Evolutionary conservation across 23 tunicate species (phyloP), one percentile per base, ranked within the genome.

Genomic region (Botrylloides violaceus): DNA sequence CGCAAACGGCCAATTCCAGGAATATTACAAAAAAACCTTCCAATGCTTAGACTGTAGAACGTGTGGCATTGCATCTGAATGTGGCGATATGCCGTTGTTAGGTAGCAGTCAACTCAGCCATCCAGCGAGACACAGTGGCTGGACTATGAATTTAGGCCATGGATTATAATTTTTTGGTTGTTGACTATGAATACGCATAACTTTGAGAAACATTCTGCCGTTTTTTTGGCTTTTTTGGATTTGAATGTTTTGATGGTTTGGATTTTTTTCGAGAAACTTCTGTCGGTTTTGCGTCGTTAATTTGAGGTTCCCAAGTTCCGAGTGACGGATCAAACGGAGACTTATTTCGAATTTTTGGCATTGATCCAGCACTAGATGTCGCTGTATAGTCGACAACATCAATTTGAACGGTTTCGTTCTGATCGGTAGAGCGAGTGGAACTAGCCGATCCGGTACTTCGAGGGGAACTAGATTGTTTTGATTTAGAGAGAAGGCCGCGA

Each of bases 191-290:
- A 36, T 32, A 68, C 35, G 74, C 18, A 68, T 68, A 68, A 68
- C 36, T 68, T 43, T 68, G 74, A 15, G 83, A 43, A 35, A 75
- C 20, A 23, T 65, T 56, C 23, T 76, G 95, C 7, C 95, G 95
- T 38, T 80, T 87, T 80, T 87, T 87, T 49, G 58, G 72, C 39
- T 87, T 87, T 71, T 87, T 87, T 12, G 81, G 18, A 31, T 64
- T 61, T 21, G 76, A n/a, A 63, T 87, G 95, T 71, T 87, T 87
- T 43, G 81, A 39, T 9, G 77, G 32, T 77, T 83, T 83, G 66
- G 77, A 74, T 30, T 78, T 48, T 61, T 80, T 80, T 49, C 76
- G 80, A 2, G 56, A 58, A 32, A 79, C 77, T 5, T 68, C 74
- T 18, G 56, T 19, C 23, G 58, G 25, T 37, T 43, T 43, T 6